A percentile compares a stretch with the other conserved stretches of the same genome.
Conservation (phyloP, 2,888 invertebrate genomes). For the Phalangium opilio region DNA sequence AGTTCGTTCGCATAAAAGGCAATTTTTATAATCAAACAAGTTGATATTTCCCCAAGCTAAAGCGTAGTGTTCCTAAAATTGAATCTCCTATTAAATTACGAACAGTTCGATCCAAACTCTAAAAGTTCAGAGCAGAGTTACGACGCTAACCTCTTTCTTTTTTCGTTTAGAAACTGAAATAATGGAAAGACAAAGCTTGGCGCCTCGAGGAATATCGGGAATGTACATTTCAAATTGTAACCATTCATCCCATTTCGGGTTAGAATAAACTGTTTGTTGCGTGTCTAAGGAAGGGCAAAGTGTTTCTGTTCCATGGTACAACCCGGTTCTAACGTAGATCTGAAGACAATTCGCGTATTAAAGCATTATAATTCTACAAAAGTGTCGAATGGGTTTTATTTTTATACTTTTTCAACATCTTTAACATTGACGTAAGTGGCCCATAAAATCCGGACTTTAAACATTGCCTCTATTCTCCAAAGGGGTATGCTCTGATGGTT, state of each 20-base stretch:
- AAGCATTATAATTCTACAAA: no score
- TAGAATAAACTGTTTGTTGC: slow-evolving; percentile 33
- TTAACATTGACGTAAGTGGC: slow-evolving; percentile 39
- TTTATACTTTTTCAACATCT: slow-evolving; percentile 35
- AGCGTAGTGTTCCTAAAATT: slow-evolving; percentile 33
- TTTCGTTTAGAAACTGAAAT: slow-evolving; percentile 35
- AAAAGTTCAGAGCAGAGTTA: no score
- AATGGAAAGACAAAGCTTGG: slow-evolving; percentile 39
- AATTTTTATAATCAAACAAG: slow-evolving; percentile 39
- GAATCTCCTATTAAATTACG: no score
- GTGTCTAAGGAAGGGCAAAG: slow-evolving; percentile 35
- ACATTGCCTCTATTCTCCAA: slow-evolving; percentile 32
- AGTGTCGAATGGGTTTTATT: no score
- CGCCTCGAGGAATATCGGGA: slow-evolving; percentile 40
- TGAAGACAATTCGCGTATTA: no score
- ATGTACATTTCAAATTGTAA: slow-evolving; percentile 38
- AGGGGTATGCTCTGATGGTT: slow-evolving; percentile 29
- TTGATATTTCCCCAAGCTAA: slow-evolving; percentile 42
- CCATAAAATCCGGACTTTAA: slow-evolving; percentile 33
- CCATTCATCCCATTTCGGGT: slow-evolving; percentile 40
- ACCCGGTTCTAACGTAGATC: slow-evolving; percentile 40
- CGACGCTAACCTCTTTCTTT: slow-evolving; percentile 30
- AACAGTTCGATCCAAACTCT: no score
- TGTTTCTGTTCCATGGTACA: slow-evolving; percentile 40
- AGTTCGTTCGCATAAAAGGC: slow-evolving; percentile 35